Conservation (phyloP, 2,888 invertebrate genomes). For the Galerucella calmariensis region DNA sequence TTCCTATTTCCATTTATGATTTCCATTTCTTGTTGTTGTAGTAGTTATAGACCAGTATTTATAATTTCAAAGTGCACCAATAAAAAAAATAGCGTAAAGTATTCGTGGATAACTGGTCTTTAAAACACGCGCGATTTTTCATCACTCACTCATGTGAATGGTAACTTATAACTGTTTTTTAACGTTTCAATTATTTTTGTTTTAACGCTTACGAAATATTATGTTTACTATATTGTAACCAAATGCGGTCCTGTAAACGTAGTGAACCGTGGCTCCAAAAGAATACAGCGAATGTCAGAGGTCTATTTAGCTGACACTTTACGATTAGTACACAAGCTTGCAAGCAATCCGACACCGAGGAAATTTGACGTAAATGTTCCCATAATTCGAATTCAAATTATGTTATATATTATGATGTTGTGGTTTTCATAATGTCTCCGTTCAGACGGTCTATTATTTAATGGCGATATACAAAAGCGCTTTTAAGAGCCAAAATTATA, state of each 20-base stretch:
- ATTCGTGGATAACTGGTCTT: too few species aligned
- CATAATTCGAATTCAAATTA: slow-evolving; percentile 52
- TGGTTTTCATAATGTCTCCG: slow-evolving; percentile 50
- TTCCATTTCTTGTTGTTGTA: too few species aligned
- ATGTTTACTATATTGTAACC: neutral
- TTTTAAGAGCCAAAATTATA: slow-evolving; percentile 58
- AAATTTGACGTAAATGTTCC: slow-evolving; percentile 49
- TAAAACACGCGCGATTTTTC: too few species aligned
- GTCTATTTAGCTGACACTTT: slow-evolving; percentile 48
- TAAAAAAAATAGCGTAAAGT: too few species aligned
- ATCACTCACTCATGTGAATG: too few species aligned
- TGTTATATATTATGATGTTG: slow-evolving; percentile 57
- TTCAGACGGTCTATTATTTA: slow-evolving; percentile 47
- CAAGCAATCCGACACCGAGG: slow-evolving; percentile 41
- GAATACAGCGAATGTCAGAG: slow-evolving; percentile 37
- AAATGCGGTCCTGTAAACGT: slow-evolving; percentile 12
- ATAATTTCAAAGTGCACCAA: too few species aligned
- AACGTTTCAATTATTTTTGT: too few species aligned
- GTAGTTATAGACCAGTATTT: too few species aligned
- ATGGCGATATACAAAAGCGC: slow-evolving; percentile 53
- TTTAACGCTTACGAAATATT: neutral
- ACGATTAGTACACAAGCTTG: slow-evolving; percentile 46
- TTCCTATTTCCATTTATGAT: too few species aligned
- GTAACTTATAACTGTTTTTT: too few species aligned
- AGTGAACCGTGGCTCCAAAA: slow-evolving; percentile 30